Conservation (phyloP, 2,888 invertebrate genomes). For the Ischnus inquisitorius region DNA sequence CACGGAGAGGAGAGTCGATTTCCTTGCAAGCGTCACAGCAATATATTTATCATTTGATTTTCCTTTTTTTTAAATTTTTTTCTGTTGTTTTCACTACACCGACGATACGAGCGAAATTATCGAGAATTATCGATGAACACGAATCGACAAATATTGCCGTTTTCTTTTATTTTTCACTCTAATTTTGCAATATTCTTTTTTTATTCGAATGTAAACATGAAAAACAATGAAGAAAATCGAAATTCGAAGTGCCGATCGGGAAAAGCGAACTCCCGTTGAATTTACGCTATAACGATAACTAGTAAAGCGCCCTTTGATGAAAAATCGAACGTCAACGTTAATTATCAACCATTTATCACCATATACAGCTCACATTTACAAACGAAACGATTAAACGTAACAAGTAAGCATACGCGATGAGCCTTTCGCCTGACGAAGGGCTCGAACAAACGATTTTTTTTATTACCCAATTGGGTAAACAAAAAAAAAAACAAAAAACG, state of each 20-base stretch:
- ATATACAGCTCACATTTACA: slow-evolving; percentile 22
- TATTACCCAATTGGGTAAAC: slow-evolving; percentile 1
- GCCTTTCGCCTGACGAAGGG: background rate
- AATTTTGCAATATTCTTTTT: background rate
- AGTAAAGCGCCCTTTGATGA: slow-evolving; percentile 57
- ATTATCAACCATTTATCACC: slow-evolving; percentile 67
- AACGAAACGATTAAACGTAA: slow-evolving; percentile 24
- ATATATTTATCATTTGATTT: slow-evolving; percentile 9
- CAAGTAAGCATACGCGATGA: slow-evolving; percentile 7
- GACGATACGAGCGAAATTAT: background rate
- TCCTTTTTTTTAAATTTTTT: slow-evolving; percentile 11
- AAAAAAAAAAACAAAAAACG: background rate
- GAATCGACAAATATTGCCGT: slow-evolving; percentile 40
- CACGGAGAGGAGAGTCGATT: slow-evolving; percentile 52
- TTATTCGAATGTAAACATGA: background rate
- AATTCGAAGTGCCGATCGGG: background rate
- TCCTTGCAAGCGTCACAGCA: slow-evolving; percentile 27
- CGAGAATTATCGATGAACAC: slow-evolving; percentile 16
- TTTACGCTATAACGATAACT: slow-evolving; percentile 62
- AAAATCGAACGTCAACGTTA: slow-evolving; percentile 69
- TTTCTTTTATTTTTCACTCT: slow-evolving; percentile 1
- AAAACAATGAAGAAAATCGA: background rate
- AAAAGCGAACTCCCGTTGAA: slow-evolving; percentile 56
- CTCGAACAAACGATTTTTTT: background rate
- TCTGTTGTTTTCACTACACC: background rate